Conservation (phyloP, 2,797 vertebrate species). For the Phoeniculus purpureus region DNA sequence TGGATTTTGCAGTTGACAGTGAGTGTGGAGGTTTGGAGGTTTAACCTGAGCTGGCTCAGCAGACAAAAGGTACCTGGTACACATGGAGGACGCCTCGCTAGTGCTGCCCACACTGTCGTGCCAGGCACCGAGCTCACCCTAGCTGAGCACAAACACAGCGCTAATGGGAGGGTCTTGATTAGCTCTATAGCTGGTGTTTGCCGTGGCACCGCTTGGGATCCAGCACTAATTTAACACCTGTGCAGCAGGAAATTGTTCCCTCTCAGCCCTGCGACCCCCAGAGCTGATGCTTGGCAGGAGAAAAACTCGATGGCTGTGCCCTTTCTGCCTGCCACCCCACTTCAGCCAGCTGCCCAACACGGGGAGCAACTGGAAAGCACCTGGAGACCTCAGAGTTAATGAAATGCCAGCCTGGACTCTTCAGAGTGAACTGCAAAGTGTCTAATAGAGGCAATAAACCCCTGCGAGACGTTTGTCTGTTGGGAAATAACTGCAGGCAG, state of each 20-base stretch:
- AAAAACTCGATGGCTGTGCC: fast-evolving
- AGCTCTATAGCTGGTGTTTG: not conserved
- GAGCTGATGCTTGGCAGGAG: not conserved
- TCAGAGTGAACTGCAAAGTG: not conserved
- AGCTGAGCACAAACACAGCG: not conserved
- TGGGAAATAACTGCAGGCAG: constrained; percentile 67
- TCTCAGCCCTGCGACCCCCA: not conserved
- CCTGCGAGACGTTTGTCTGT: constrained; percentile 14
- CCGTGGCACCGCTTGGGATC: not conserved
- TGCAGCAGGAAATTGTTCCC: not conserved
- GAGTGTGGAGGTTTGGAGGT: not conserved
- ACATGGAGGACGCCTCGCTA: not conserved
- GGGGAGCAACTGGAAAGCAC: not conserved
- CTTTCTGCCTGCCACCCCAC: not conserved
- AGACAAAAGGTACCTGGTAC: constrained; percentile 23
- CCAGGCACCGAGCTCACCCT: constrained; percentile 25
- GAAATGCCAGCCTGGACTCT: not conserved
- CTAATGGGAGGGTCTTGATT: not conserved
- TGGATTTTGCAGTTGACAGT: not conserved
- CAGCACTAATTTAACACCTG: not conserved
- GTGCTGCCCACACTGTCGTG: not conserved
- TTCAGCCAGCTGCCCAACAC: not conserved
- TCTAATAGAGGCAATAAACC: not conserved
- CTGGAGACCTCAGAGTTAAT: not conserved
- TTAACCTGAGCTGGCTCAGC: not conserved